Evolutionary conservation across 2,797 vertebrate genomes (phyloP).

Genomic region (Setipinna tenuifilis): DNA sequence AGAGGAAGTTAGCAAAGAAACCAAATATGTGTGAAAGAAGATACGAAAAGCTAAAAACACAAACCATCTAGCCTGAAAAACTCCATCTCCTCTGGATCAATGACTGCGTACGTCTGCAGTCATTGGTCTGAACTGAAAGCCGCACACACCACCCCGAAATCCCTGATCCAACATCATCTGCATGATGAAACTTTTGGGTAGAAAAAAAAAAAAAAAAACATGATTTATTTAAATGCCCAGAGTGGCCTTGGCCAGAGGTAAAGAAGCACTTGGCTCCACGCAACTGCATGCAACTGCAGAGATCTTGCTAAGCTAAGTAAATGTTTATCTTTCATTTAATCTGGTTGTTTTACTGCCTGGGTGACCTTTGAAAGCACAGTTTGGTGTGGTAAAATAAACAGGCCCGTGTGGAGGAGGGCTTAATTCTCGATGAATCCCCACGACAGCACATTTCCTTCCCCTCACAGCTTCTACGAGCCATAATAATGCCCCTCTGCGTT

Average conservation of each 20-base stretch:
- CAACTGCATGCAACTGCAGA: slow-evolving; percentile 28
- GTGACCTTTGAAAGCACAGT: slow-evolving; percentile 44
- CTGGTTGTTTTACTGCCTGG: slow-evolving; percentile 38
- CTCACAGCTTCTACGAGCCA: slow-evolving; percentile 12
- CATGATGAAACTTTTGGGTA: background rate
- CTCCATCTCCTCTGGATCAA: background rate
- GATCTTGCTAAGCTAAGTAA: slow-evolving; percentile 47
- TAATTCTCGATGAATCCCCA: slow-evolving; percentile 36
- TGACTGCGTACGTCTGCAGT: too few relatives aligned
- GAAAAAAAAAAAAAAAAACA: background rate
- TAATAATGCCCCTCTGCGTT: slow-evolving; percentile 9
- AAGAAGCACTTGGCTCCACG: slow-evolving; percentile 12
- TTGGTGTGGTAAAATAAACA: slow-evolving; percentile 48
- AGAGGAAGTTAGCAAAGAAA: background rate
- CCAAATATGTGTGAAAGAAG: background rate
- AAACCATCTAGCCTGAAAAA: background rate
- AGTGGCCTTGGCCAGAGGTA: background rate
- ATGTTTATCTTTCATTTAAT: slow-evolving; percentile 52
- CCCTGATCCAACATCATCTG: background rate
- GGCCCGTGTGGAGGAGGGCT: slow-evolving; percentile 23
- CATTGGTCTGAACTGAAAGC: background rate
- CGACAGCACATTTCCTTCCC: slow-evolving; percentile 25
- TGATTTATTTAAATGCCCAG: slow-evolving; percentile 14
- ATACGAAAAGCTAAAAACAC: background rate
- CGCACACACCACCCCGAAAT: background rate